Conservation (phyloP, 2,797 vertebrate genomes). For the Pangasius macronema region DNA sequence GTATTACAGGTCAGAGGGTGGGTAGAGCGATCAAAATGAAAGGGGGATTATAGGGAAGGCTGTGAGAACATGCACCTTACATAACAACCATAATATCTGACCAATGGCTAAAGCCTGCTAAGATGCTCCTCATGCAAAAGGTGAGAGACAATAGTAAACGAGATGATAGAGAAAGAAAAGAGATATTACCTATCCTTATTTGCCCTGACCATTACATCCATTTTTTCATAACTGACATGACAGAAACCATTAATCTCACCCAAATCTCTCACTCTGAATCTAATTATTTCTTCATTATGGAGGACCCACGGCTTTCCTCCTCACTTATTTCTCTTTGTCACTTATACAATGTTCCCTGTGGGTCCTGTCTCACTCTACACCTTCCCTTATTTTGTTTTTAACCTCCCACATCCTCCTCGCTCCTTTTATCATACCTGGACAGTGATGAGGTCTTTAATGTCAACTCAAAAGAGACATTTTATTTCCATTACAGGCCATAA, state of each 20-base stretch:
- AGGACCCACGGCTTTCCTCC: slow-evolving; percentile 2
- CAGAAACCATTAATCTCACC: slow-evolving; percentile 39
- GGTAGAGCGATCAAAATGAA: background rate
- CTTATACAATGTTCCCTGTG: background rate
- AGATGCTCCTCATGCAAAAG: background rate
- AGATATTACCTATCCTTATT: background rate
- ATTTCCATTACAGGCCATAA: background rate
- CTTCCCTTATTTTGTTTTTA: background rate
- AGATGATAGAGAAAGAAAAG: background rate
- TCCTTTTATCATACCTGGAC: background rate
- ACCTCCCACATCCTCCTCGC: background rate
- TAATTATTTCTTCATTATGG: slow-evolving; percentile 58
- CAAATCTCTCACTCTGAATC: slow-evolving; percentile 53
- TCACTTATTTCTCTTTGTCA: slow-evolving; percentile 24
- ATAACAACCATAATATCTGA: background rate
- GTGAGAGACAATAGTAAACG: background rate
- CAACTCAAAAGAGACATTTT: background rate
- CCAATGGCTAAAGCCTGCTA: background rate
- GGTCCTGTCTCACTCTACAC: background rate
- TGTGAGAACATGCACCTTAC: background rate
- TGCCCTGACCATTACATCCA: background rate
- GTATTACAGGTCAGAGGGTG: background rate
- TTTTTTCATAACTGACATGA: slow-evolving; percentile 6
- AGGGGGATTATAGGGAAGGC: background rate
- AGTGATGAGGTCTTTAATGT: background rate